Evolutionary conservation across 2,797 vertebrate species (phyloP).

Genomic region (Todus mexicanus): DNA sequence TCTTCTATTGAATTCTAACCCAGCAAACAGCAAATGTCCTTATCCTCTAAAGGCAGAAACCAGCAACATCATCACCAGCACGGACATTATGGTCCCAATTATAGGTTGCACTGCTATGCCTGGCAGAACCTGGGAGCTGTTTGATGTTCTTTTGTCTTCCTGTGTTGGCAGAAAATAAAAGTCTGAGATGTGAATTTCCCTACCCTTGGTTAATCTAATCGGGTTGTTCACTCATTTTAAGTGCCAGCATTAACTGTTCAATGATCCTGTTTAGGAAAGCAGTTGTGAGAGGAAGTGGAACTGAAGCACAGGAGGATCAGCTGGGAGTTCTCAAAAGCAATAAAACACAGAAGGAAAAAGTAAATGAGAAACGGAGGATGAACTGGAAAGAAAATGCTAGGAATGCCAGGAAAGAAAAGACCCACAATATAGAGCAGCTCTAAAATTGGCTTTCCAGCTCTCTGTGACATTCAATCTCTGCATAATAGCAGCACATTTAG

Average conservation of each 20-base stretch:
- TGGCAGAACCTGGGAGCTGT: background rate
- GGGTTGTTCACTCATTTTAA: conserved; percentile 34
- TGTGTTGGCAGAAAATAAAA: conserved; percentile 45
- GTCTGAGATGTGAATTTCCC: background rate
- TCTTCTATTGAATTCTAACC: background rate
- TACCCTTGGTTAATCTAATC: conserved; percentile 32
- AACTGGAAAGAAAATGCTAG: conserved; percentile 46
- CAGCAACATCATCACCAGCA: background rate
- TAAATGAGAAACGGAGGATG: conserved; percentile 43
- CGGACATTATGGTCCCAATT: background rate
- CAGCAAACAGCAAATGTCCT: background rate
- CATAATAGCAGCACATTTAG: background rate
- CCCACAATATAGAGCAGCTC: background rate
- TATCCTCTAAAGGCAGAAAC: background rate
- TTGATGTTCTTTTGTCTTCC: conserved; percentile 46
- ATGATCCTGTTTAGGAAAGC: conserved; percentile 32
- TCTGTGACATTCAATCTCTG: background rate
- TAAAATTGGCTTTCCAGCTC: background rate
- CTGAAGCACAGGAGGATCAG: conserved; percentile 34
- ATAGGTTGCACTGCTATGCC: background rate
- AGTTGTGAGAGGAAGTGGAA: conserved; percentile 28
- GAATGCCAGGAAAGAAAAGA: background rate
- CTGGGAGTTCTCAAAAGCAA: conserved; percentile 51
- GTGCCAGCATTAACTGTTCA: conserved; percentile 47
- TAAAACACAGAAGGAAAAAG: conserved; percentile 36